These are phyloP conservation scores for Xiphophorus hellerii DNA, from an alignment of 2,113 vertebrate species.

Conservation along the genomic window DNA sequence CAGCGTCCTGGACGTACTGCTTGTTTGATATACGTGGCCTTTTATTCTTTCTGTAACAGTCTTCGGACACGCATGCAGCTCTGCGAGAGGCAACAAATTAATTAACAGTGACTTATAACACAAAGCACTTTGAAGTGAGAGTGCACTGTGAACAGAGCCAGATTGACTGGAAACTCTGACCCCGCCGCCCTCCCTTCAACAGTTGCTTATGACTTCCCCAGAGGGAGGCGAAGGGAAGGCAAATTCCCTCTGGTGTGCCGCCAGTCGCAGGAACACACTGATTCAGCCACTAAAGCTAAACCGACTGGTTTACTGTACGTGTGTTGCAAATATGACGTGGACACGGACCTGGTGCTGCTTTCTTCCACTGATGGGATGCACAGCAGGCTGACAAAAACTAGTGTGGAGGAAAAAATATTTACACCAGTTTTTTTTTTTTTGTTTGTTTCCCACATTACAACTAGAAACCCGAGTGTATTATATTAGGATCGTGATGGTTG, in stretches of 20 bases:
- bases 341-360: not conserved
- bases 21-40: not conserved
- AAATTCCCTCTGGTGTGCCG: constrained; percentile 65
- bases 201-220: constrained; percentile 65
- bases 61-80: constrained; percentile 61
- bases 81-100: constrained; percentile 78
- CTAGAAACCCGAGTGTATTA: no score
- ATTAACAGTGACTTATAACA: constrained; percentile 83
- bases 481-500: no score
- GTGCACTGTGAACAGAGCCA: constrained; percentile 67
- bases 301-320: not conserved
- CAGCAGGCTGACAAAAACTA: no score
- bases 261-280: constrained; percentile 33
- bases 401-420: no score
- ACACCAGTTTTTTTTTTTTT: no score
- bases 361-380: not conserved
- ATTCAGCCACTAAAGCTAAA: constrained; percentile 3
- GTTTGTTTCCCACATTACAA: no score
- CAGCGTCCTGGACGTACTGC: no score
- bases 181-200: constrained; percentile 65
- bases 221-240: constrained; percentile 33
- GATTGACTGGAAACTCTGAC: constrained; percentile 76
- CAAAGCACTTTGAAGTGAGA: constrained; percentile 77
- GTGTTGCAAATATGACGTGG: not conserved
- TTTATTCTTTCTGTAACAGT: constrained; percentile 37